phyloP scores from a whole-genome alignment of 2,113 vertebrate species.

The Anser brachyrhynchus region DNA sequence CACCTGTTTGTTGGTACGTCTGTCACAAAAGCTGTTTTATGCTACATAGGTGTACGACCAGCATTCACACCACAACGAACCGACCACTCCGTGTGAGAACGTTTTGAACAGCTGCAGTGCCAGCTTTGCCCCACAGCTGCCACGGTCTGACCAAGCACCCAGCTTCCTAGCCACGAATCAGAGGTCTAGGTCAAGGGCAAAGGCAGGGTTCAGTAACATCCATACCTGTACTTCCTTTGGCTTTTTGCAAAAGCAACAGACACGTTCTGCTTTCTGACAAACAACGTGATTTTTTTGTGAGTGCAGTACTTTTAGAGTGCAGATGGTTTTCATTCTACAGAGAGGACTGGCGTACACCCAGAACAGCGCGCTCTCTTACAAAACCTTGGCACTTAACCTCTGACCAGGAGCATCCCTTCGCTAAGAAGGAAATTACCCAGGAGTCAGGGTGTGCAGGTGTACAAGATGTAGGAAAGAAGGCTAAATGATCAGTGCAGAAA shows the following conservation, averaged over 20 bases:
- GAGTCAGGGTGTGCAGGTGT: neutral
- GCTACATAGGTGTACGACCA: neutral
- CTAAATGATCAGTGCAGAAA: neutral
- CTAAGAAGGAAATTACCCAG: neutral
- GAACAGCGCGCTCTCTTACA: neutral
- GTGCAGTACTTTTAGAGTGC: neutral
- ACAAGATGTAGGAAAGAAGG: neutral
- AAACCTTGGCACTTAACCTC: neutral
- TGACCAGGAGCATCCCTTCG: accelerated
- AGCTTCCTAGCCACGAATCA: neutral
- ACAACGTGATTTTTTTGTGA: neutral
- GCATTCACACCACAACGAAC: neutral
- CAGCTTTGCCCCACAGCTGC: neutral
- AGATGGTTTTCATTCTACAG: neutral
- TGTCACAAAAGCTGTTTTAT: neutral
- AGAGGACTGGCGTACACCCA: neutral
- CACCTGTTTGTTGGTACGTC: neutral
- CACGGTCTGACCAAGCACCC: neutral
- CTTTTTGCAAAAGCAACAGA: neutral
- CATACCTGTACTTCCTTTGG: neutral
- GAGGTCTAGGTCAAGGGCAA: neutral
- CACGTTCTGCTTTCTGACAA: neutral
- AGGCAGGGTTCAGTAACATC: neutral
- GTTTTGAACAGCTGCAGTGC: neutral
- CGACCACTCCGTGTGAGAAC: neutral